These are phyloP conservation scores for Lasioglossum oenotherae DNA, from an alignment of 2,888 invertebrate species.

Conservation along the genomic window DNA sequence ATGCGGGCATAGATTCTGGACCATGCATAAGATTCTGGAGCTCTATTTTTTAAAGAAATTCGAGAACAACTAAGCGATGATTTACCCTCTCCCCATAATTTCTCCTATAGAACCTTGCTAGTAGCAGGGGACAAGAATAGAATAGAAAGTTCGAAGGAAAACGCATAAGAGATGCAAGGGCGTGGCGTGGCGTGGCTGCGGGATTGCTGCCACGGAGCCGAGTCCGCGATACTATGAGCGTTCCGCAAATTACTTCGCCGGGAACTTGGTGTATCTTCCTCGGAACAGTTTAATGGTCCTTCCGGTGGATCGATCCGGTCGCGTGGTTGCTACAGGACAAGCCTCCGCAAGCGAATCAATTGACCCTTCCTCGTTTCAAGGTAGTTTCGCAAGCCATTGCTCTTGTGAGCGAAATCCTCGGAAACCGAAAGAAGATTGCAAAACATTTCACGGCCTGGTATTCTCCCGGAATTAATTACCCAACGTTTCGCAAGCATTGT, in stretches of 20 bases:
- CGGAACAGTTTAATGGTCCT: constrained; percentile 6
- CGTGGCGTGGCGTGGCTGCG: constrained; percentile 3
- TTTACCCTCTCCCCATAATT: not conserved
- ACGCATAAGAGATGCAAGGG: constrained; percentile 4
- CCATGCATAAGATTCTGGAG: not conserved
- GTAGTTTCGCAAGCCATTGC: not conserved
- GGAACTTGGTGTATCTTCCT: constrained; percentile 7
- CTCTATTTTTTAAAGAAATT: not conserved
- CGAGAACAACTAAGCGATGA: not conserved
- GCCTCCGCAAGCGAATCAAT: not conserved
- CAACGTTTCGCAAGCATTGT: not conserved
- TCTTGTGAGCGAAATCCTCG: not conserved
- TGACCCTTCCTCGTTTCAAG: not conserved
- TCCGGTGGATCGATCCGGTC: constrained; percentile 4
- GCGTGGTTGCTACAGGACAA: not conserved
- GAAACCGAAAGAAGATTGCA: not conserved
- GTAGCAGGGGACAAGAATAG: not conserved
- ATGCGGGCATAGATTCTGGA: too few species aligned
- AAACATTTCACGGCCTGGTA: not conserved
- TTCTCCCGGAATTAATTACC: not conserved
- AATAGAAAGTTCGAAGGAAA: not conserved
- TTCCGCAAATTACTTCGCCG: not conserved
- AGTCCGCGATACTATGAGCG: not conserved
- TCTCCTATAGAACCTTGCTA: not conserved
- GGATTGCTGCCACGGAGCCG: not conserved